Base-by-base conservation (phyloP, 2,888 invertebrate species). In the Dryobota labecula region DNA sequence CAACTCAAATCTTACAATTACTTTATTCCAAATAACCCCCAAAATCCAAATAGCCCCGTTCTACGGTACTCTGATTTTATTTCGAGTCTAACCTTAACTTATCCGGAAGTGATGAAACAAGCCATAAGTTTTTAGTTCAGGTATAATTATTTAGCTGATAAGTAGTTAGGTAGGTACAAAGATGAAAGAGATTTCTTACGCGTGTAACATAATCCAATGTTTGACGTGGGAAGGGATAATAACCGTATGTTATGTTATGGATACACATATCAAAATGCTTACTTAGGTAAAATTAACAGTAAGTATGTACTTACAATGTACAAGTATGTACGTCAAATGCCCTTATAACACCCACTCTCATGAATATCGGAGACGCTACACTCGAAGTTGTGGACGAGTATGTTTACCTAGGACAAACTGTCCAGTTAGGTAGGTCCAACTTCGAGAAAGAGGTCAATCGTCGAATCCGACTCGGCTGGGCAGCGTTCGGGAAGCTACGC, bases 161-260 rank as follows among this genome's bases (percentile, higher is more conserved):
- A 20, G 2, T 33, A n/a, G 2, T n/a, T 6, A 24, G 2, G 27
- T 6, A 24, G 18, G 13, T 49, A 72, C 60, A 56, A 30, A 43
- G 41, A 61, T 54, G 53, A 60, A 20, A 58, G 13, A 57, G 27
- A 56, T 68, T 47, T 18, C 33, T n/a, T 36, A 76, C 27, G 47
- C 27, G 41, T 76, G 47, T 49, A 27, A 53, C 51, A 66, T 75
- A 33, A 36, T 47, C 49, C 15, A 75, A 66, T 38, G 9, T n/a
- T 45, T 45, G 18, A 38, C 30, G 30, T 41, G 11, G n/a, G n/a
- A 38, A 43, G 41, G 51, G 11, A 45, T 45, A 38, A 54, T 45
- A 53, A 24, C 24, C 6, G 20, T 8, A 8, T 27, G 20, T 47
- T 8, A 8, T 27, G 20, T 47, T 47, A 41, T 47, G 13, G 7